Evolutionary conservation across 2,888 invertebrate species (phyloP), one percentile per base, ranked within the genome.

Genomic region (Crocallis elinguaria): DNA sequence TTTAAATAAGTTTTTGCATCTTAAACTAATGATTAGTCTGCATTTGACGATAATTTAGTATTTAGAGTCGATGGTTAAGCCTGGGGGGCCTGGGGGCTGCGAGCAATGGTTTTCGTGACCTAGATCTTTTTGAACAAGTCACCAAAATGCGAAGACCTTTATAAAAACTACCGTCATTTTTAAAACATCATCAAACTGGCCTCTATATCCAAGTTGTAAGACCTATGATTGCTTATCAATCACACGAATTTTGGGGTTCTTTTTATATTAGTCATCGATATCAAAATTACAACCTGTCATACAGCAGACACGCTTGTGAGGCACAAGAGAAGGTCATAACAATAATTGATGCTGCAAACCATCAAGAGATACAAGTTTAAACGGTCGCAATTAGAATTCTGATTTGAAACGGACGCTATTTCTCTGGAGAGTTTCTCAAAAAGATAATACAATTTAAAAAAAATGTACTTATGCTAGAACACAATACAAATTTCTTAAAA

Each of bases 251-350:
- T 54, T 65, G 48, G 52, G 64, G 74, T 33, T 71, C 71, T 65
- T 57, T 36, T 49, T 66, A 60, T 62, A 63, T 57, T 80, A 73
- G 82, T 64, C 62, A 62, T 69, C 68, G 70, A 75, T 78, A 79
- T 67, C 77, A 64, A 87, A 89, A 89, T 89, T 86, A 87, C 76
- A 84, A 85, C 87, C 88, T 88, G 88, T 88, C 88, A 87, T 87
- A 86, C 75, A 69, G 65, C 82, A 81, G 84, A 87, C 86, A 79
- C 75, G 82, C 81, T 83, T 82, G 77, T 81, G 82, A 80, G 72
- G 80, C 78, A 64, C 81, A 75, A 73, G 73, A 78, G 84, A 85
- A 88, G 88, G 87, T 85, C 82, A 78, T 76, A 52, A 75, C 70
- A 77, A 82, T 82, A 75, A 77, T 81, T 75, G 72, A 67, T 75